Conservation (phyloP, 2,797 vertebrate genomes). For the Gadopsis bispinosus region DNA sequence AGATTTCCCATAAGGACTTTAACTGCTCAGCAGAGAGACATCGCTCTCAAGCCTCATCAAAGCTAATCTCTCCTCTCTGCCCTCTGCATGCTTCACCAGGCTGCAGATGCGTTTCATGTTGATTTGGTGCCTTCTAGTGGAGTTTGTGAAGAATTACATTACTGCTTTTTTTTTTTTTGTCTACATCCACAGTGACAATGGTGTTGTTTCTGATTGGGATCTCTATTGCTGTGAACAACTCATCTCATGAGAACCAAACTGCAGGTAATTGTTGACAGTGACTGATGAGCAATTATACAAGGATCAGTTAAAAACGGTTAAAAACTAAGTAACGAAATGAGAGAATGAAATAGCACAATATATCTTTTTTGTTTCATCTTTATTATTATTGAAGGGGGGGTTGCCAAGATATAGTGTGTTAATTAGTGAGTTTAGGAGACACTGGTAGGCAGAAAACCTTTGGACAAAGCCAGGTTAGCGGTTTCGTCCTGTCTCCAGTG, state of each 20-base stretch:
- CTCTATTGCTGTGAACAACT: conserved; percentile 78
- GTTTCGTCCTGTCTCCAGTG: neutral
- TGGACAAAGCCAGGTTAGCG: neutral
- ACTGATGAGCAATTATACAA: neutral
- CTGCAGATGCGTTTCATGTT: conserved; percentile 33
- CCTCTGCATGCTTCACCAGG: neutral
- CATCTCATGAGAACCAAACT: conserved; percentile 83
- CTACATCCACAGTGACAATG: conserved; percentile 80
- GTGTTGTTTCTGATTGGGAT: conserved; percentile 85
- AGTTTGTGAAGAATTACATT: conserved; percentile 18
- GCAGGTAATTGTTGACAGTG: conserved; percentile 72
- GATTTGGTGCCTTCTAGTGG: conserved; percentile 73
- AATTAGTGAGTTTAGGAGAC: neutral
- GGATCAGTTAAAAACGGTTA: neutral
- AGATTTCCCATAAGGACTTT: conserved; percentile 71
- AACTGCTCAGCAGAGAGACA: conserved; percentile 66
- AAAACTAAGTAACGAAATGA: neutral
- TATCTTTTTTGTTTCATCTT: too few species aligned
- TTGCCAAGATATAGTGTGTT: neutral
- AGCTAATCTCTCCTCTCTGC: conserved; percentile 43
- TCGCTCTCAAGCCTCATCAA: conserved; percentile 63
- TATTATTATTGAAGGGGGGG: too few species aligned
- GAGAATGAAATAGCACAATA: neutral
- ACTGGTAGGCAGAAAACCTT: neutral
- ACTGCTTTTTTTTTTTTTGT: neutral